Percentiles rank a stretch among this genome's conserved stretches.
These are phyloP conservation scores for Genyomyrus donnyi DNA, from an alignment of 2,113 vertebrate genomes.

Conservation along the genomic window DNA sequence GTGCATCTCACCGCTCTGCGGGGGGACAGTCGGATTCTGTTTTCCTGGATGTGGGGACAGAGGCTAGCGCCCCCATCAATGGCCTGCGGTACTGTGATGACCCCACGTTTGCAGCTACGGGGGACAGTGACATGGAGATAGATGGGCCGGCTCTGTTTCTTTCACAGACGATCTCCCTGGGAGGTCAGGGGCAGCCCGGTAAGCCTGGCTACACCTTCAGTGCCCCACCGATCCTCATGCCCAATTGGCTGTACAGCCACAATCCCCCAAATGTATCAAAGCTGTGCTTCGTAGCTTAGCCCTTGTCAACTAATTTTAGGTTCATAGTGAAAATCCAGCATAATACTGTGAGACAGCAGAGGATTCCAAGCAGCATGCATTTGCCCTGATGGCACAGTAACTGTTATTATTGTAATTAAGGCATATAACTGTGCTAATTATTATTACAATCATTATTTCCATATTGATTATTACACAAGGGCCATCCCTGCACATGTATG, in stretches of 20 bases:
- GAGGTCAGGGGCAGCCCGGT: constrained; percentile 52
- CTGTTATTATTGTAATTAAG: background rate
- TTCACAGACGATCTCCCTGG: constrained; percentile 56
- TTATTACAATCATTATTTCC: background rate
- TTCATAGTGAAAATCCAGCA: no score
- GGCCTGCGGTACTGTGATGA: constrained; percentile 77
- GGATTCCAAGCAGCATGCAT: no score
- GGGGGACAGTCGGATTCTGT: constrained; percentile 59
- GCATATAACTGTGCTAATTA: background rate
- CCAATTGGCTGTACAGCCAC: background rate
- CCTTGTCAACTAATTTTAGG: no score
- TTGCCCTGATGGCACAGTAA: background rate
- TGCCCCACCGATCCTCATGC: background rate
- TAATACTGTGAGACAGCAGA: no score
- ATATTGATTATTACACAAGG: background rate
- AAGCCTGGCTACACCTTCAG: constrained; percentile 21
- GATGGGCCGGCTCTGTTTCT: constrained; percentile 53
- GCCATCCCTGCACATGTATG: background rate
- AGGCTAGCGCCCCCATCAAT: constrained; percentile 48
- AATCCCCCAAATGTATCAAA: background rate
- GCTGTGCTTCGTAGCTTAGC: background rate
- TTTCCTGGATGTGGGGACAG: constrained; percentile 59
- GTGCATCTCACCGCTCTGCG: constrained; percentile 52
- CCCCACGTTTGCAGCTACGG: constrained; percentile 57
- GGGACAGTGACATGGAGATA: constrained; percentile 52